Conservation (phyloP, 2,888 invertebrate species). For the Sesamia inferens region DNA sequence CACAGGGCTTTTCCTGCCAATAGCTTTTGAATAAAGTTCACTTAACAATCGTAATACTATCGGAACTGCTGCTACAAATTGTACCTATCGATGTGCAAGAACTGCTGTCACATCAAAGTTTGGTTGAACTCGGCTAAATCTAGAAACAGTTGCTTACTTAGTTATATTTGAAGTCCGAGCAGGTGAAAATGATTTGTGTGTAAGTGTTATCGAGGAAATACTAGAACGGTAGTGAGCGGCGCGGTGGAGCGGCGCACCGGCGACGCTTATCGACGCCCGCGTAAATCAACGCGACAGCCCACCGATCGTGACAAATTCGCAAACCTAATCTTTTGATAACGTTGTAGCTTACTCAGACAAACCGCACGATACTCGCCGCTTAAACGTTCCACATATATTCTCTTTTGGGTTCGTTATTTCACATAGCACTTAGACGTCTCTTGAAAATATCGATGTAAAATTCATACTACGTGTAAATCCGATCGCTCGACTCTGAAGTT, state of each 20-base stretch:
- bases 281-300: constrained; percentile 86
- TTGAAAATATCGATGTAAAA: constrained; percentile 2
- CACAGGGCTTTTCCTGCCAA: neutral
- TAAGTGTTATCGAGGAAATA: constrained; percentile 62
- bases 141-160: constrained; percentile 41
- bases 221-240: constrained; percentile 55
- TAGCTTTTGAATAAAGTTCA: neutral
- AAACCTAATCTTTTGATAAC: constrained; percentile 85
- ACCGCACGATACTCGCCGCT: constrained; percentile 56
- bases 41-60: constrained; percentile 1
- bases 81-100: constrained; percentile 12
- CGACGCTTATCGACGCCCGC: constrained; percentile 78
- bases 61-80: constrained; percentile 29
- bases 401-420: constrained; percentile 15
- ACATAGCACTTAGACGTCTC: neutral
- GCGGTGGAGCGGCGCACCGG: constrained; percentile 62
- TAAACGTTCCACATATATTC: constrained; percentile 37
- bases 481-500: constrained; percentile 15
- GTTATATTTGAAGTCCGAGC: constrained; percentile 43
- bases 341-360: constrained; percentile 65
- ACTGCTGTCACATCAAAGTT: constrained; percentile 31
- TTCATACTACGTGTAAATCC: constrained; percentile 1
- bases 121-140: constrained; percentile 28
- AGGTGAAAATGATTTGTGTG: constrained; percentile 63
- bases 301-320: constrained; percentile 88